A percentile compares a stretch with the other conserved stretches of the same genome.
phyloP scores from a whole-genome alignment of 2,797 vertebrate genomes.

The Lutjanus campechanus region DNA sequence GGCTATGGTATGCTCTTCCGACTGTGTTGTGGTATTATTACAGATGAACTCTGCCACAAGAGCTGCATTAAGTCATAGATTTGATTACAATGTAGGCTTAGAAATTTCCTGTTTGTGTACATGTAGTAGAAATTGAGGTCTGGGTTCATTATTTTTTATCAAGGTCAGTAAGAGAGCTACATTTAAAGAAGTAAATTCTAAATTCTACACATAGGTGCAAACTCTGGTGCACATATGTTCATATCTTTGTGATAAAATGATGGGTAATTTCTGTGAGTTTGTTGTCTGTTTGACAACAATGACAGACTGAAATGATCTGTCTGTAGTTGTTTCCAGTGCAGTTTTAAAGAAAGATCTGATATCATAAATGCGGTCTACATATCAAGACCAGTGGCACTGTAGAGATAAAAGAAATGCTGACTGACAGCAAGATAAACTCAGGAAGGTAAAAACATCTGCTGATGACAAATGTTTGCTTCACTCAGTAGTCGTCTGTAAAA shows the following conservation, averaged over 20 bases:
- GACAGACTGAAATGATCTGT: not conserved
- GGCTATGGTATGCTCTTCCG: conserved; percentile 23
- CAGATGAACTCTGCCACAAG: conserved; percentile 27
- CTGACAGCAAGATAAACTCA: conserved; percentile 45
- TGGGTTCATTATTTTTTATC: not conserved
- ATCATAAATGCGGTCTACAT: conserved; percentile 23
- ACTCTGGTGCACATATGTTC: not conserved
- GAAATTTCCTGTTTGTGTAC: conserved; percentile 25
- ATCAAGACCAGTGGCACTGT: conserved; percentile 35
- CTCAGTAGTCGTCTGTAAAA: conserved; percentile 20
- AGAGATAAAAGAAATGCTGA: conserved; percentile 65
- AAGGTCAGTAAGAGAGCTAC: not conserved
- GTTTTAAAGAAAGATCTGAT: conserved; percentile 43
- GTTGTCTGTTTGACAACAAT: conserved; percentile 9
- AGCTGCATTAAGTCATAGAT: conserved; percentile 17
- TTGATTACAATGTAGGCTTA: conserved; percentile 1
- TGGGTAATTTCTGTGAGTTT: not conserved
- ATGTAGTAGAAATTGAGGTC: conserved; percentile 8
- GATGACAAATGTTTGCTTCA: conserved; percentile 48
- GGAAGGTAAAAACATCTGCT: conserved; percentile 57
- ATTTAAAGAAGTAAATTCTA: not conserved
- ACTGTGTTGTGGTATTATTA: conserved; percentile 21
- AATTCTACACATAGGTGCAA: not conserved
- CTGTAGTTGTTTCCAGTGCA: not conserved
- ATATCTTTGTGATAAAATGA: conserved; percentile 1